Base-by-base conservation (phyloP, 2,888 invertebrate species). In the Tenthredo notha region DNA sequence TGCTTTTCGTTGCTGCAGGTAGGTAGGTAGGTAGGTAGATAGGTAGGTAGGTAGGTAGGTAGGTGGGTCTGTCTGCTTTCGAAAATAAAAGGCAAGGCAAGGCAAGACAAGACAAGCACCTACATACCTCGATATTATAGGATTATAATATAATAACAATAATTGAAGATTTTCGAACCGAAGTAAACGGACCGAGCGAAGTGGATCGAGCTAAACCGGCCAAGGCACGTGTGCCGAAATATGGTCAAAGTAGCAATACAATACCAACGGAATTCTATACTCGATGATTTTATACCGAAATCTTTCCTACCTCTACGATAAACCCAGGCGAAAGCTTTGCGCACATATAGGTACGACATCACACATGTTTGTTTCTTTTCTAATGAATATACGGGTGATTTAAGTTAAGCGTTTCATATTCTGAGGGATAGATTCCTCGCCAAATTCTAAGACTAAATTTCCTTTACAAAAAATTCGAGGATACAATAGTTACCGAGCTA, bases 171-270 rank as follows among this genome's bases (percentile, higher is more conserved):
- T 75, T 75, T 75, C 47, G 9, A 47, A 75, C 21, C 43, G 75
- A 25, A 40, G n/a, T 18, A 18, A 50, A 25, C 50, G 15, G 47
- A 47, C 1, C 47, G 47, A 47, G 50, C 21, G 50, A 74, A 54
- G 29, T 77, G 77, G n/a, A 75, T 75, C 50, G 77, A 29, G 77
- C 29, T 33, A 67, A 33, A 15, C 29, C 10, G 10, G 18, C 29
- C 67, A 21, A 21, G 21, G 72, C n/a, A n/a, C 72, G 72, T 74
- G 40, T 29, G 40, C 72, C 72, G 72, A 67, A 67, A 67, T 25
- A 67, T 33, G 67, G 33, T 67, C 67, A 33, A 33, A 33, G 67
- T 29, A 1, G 29, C 43, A 10, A 40, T 18, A 37, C 43, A 21
- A 40, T 18, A 37, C 47, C 75, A 29, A 33, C 33, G 50, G n/a